These are phyloP conservation scores for Dolichopus griseipennis DNA, from an alignment of 2,888 invertebrate genomes.

Conservation along the genomic window DNA sequence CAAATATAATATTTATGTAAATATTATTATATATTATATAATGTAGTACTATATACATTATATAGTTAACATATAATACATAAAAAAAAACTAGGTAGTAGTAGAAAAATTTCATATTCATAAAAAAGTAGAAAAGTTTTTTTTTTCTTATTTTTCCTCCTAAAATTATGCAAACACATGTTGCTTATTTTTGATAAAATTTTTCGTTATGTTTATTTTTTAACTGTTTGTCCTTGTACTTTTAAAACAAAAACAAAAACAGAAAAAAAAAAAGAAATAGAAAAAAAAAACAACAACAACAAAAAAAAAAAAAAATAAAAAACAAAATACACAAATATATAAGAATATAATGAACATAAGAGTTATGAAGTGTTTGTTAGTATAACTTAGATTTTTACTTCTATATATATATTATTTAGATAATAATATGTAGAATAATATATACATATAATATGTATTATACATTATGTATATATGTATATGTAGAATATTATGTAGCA, in stretches of 20 bases:
- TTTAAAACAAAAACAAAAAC: neutral
- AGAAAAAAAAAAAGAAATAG: neutral
- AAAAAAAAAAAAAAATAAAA: too few species aligned
- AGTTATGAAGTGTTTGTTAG: neutral
- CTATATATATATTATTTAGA: neutral
- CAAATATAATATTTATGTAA: too few species aligned
- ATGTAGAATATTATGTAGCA: too few species aligned
- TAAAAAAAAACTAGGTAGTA: too few species aligned
- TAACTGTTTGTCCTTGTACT: neutral
- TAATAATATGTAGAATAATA: too few species aligned
- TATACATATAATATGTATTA: too few species aligned
- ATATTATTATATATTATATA: too few species aligned
- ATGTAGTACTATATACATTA: too few species aligned
- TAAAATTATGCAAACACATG: conserved; percentile 6
- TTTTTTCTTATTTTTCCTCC: neutral
- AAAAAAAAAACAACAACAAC: neutral
- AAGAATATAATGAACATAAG: neutral
- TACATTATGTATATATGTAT: too few species aligned
- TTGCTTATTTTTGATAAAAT: neutral
- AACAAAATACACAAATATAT: neutral
- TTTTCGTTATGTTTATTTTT: neutral
- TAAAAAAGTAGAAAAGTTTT: too few species aligned
- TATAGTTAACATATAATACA: too few species aligned
- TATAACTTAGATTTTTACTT: neutral
- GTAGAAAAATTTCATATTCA: neutral